Evolutionary conservation across 2,888 invertebrate species (phyloP), one percentile per base, ranked within the genome.

Genomic region (Oligia strigilis): DNA sequence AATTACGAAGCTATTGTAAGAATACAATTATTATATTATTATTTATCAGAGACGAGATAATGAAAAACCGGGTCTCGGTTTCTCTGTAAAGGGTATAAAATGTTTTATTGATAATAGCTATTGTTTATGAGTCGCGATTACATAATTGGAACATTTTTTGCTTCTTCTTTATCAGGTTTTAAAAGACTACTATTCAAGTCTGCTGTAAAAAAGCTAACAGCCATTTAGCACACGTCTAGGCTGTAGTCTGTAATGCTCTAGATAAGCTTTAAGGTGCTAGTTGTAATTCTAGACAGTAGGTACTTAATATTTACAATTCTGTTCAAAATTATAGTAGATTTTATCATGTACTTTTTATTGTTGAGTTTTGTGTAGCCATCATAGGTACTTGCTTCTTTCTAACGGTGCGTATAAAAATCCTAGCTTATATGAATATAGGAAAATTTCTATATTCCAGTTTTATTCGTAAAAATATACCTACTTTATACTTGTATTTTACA

Each of bases 1-100:
- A 92, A 90, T 92, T 87, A 87, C 72, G 76, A 74, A 64, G 77
- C 73, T 80, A 82, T 77, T 82, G 76, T 87, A 83, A 81, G 71
- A 87, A 77, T 77, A 87, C 23, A 76, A 77, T 70, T 75, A 80
- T 75, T 87, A 80, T 62, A 77, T 72, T 83, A 83, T 87, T 85
- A 85, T 85, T 85, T 85, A 88, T 83, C 65, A 70, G 6, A 64
- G 73, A 49, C 40, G 43, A 74, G 72, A 82, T 83, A 75, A 77
- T 70, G 85, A 78, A 78, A 82, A 82, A 83, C 52, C 9, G 46
- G 17, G 23, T 82, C 60, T 52, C 40, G 9, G 40, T 72, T 13
- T 65, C 46, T 74, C 23, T 55, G 40, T 14, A 60, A 76, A 65
- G 70, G 70, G 29, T 82, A n/a, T 46, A 43, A 43, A 72, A 82